phyloP scores from a whole-genome alignment of 92 coral and sea anemone genomes.

The Palythoa grandiflora region DNA sequence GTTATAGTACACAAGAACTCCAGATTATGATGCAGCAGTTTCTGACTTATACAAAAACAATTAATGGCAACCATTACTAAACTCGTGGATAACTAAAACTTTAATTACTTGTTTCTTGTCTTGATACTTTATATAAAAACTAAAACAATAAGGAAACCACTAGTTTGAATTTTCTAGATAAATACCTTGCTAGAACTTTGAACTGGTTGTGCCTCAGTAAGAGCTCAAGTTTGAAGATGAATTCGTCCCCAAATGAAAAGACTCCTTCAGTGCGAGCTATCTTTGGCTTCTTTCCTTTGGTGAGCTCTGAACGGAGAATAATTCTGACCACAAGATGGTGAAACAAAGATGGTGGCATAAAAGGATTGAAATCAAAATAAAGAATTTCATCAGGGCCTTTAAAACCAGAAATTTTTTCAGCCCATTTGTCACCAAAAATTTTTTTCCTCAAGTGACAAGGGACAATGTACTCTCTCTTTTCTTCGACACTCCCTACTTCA shows the following conservation, averaged over 20 bases:
- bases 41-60: too few species aligned
- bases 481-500: neutral
- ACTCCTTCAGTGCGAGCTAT: slow-evolving; percentile 34
- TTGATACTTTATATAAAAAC: too few species aligned
- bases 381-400: slow-evolving; percentile 20
- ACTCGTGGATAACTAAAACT: too few species aligned
- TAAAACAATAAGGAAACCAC: too few species aligned
- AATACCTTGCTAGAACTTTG: slow-evolving; percentile 54
- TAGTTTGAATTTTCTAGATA: neutral
- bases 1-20: too few species aligned
- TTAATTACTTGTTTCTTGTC: too few species aligned
- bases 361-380: slow-evolving; percentile 56
- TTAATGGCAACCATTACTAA: too few species aligned
- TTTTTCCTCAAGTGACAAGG: slow-evolving; percentile 50
- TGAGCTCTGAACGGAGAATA: slow-evolving; percentile 27
- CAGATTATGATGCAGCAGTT: too few species aligned
- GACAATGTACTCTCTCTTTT: slow-evolving; percentile 35
- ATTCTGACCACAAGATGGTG: slow-evolving; percentile 47
- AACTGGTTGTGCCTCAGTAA: slow-evolving; percentile 46
- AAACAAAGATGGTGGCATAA: slow-evolving; percentile 58
- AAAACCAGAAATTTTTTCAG: slow-evolving; percentile 4
- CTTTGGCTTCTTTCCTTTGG: slow-evolving; percentile 45
- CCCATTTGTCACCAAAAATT: slow-evolving; percentile 24
- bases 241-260: slow-evolving; percentile 48
- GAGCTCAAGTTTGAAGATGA: slow-evolving; percentile 49